Percentiles rank a stretch among this genome's conserved stretches.
These are phyloP conservation scores for Xerus inauris DNA, from an alignment of 2,113 vertebrate species.

Conservation along the genomic window DNA sequence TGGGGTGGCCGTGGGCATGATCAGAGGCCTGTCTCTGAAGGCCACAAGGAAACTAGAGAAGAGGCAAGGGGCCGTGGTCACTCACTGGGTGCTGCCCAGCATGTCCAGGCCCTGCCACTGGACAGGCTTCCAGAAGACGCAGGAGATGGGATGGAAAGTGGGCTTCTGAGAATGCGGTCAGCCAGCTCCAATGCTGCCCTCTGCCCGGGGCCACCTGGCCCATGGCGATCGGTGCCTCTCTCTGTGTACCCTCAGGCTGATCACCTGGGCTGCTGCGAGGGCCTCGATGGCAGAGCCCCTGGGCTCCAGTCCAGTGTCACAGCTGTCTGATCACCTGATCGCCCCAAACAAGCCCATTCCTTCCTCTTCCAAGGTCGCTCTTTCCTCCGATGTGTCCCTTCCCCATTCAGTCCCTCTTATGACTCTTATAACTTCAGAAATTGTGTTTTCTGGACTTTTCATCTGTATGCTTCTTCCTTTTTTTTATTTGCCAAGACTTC, in stretches of 20 bases:
- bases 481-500: background rate
- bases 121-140: background rate
- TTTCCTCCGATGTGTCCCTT: too few relatives aligned
- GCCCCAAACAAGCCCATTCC: accelerated
- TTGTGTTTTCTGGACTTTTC: background rate
- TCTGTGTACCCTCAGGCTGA: accelerated
- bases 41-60: background rate
- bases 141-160: accelerated
- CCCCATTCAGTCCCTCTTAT: background rate
- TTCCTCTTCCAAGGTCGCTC: background rate
- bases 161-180: accelerated
- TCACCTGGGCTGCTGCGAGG: accelerated
- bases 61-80: background rate
- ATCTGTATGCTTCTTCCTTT: accelerated
- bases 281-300: background rate
- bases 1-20: accelerated
- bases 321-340: accelerated
- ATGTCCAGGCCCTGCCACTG: accelerated
- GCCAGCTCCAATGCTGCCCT: background rate
- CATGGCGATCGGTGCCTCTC: accelerated
- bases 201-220: accelerated
- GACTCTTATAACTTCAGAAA: background rate
- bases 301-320: background rate
- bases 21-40: background rate
- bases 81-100: too few relatives aligned